Conservation (phyloP, 2,888 invertebrate genomes). For the Acronicta psi region DNA sequence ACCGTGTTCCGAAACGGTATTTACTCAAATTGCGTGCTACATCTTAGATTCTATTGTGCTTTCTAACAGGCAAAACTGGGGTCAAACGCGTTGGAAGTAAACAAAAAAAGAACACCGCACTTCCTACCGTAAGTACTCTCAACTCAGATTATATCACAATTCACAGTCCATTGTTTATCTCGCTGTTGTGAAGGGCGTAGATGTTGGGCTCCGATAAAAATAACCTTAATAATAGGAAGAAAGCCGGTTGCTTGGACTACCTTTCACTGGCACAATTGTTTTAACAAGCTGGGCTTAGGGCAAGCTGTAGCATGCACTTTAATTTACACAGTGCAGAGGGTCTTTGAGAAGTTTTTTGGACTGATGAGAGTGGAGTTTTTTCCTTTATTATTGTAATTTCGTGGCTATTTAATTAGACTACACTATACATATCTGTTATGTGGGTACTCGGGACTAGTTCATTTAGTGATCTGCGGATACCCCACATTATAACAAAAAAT, state of each 20-base stretch:
- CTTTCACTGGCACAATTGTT: constrained; percentile 58
- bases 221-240: constrained; percentile 54
- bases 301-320: constrained; percentile 27
- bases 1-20: neutral
- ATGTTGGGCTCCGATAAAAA: constrained; percentile 54
- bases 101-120: constrained; percentile 1
- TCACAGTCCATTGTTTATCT: constrained; percentile 55
- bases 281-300: constrained; percentile 45
- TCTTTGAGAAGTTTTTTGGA: too few species aligned
- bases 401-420: too few species aligned
- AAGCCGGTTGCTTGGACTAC: constrained; percentile 35
- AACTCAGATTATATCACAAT: constrained; percentile 49
- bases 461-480: too few species aligned
- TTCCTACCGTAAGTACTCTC: constrained; percentile 18
- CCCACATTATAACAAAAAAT: too few species aligned
- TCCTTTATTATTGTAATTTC: too few species aligned
- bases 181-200: constrained; percentile 52
- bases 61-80: too few species aligned
- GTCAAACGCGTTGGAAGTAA: too few species aligned
- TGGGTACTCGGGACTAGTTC: too few species aligned
- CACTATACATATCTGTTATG: too few species aligned
- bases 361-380: too few species aligned
- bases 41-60: neutral
- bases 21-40: neutral
- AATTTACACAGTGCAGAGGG: constrained; percentile 27